Percentiles rank a stretch among this genome's conserved stretches.
Evolutionary conservation across 2,888 invertebrate genomes (phyloP).

Genomic region (Protonemura montana): DNA sequence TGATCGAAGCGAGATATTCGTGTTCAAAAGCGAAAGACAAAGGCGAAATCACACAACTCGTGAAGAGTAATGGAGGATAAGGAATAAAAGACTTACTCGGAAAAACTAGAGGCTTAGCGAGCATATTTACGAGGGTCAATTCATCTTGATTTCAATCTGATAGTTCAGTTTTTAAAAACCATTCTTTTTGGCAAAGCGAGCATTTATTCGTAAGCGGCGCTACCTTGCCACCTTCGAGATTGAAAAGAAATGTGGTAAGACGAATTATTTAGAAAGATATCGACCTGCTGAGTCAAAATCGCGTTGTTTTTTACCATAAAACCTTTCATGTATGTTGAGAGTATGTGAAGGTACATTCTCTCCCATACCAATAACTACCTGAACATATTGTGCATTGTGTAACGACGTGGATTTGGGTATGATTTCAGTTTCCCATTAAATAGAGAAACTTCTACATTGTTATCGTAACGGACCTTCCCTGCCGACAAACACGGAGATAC

Average conservation of each 20-base stretch:
- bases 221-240: too few species aligned
- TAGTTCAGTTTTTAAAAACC: conserved; percentile 21
- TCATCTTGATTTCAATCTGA: conserved; percentile 29
- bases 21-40: not conserved
- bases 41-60: not conserved
- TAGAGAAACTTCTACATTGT: not conserved
- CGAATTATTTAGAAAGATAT: not conserved
- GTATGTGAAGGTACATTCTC: too few species aligned
- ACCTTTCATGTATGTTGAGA: too few species aligned
- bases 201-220: not conserved
- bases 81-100: not conserved
- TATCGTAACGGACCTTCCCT: not conserved
- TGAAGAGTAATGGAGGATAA: conserved; percentile 13
- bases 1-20: not conserved
- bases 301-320: too few species aligned
- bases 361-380: too few species aligned
- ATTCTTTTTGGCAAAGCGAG: not conserved
- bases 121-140: conserved; percentile 22
- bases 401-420: too few species aligned
- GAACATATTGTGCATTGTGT: too few species aligned
- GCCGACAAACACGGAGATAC: not conserved
- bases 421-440: too few species aligned
- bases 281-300: not conserved
- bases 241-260: not conserved
- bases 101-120: conserved; percentile 7